Evolutionary conservation across 2,888 invertebrate species (phyloP), one percentile per base, ranked within the genome.

Genomic region (Itoplectis maculator): DNA sequence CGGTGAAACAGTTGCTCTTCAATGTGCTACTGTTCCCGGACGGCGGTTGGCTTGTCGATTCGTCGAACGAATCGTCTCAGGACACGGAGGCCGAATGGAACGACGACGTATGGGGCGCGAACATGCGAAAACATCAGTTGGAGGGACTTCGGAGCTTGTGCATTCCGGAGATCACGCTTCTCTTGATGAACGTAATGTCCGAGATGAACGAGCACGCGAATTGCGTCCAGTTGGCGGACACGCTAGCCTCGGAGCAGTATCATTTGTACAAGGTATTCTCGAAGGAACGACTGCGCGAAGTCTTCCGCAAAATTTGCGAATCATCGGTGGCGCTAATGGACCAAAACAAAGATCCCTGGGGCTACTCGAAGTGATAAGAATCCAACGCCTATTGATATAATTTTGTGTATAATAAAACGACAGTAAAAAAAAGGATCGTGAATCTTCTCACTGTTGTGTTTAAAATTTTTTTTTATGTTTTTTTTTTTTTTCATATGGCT

Each of bases 1-100:
- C 95, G 76, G 96, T 97, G 0, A 96, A 96, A 87, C 96, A 96
- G 82, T 94, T 96, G 70, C 94, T 99, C 7, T 97, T 96, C 92
- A 98, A 98, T 93, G 96, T 98, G 0, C 92, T 99, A 47, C 92
- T 97, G 9, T 98, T 99, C 91, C 97, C 98, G 2, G 96, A 97
- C 87, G 96, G 96, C 35, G 98, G 98, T 5, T 99, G 98, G 98
- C 94, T 99, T 80, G 95, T 95, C 59, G 98, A 98, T 91, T 94
- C 95, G 15, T 94, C 92, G 85, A 94, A 94, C 61, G 93, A n/a
- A n/a, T n/a, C n/a, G n/a, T n/a, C n/a, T n/a, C n/a, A n/a, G 29
- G 5, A 29, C 29, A 5, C 29, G 29, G 29, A 29, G 3, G 5
- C 3, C 29, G 29, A 29, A 5, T 29, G 29, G 29, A 29, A 5